Conservation (phyloP, 2,113 vertebrate genomes). For the Hypanus sabinus region DNA sequence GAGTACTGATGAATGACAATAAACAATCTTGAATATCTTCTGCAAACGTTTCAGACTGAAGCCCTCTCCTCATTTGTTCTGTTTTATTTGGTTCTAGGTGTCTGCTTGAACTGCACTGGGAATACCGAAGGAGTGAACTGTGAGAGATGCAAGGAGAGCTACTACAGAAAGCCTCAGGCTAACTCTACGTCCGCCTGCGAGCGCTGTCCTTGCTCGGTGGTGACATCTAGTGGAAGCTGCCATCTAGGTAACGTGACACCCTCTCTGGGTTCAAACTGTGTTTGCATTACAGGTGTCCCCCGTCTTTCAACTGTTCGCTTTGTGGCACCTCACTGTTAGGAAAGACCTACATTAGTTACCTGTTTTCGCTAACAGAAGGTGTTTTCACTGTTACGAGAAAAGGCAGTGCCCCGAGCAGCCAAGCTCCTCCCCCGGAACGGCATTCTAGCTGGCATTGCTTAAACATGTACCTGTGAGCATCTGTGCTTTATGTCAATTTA, state of each 20-base stretch:
- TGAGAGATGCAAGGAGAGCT: slow-evolving; percentile 73
- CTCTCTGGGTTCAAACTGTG: neutral
- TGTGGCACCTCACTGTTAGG: no score
- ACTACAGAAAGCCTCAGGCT: slow-evolving; percentile 54
- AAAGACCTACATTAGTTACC: no score
- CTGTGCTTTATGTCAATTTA: no score
- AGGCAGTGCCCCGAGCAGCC: no score
- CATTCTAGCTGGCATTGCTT: no score
- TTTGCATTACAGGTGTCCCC: neutral
- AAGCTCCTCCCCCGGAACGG: no score
- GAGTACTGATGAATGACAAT: no score
- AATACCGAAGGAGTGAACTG: slow-evolving; percentile 77
- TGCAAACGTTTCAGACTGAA: slow-evolving; percentile 32
- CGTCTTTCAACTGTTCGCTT: no score
- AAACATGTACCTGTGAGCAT: no score
- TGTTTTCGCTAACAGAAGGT: no score
- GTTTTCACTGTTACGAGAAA: no score
- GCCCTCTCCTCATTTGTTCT: slow-evolving; percentile 41
- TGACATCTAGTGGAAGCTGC: slow-evolving; percentile 77
- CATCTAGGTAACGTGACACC: slow-evolving; percentile 61
- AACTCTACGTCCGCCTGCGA: slow-evolving; percentile 53
- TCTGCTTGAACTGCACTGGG: slow-evolving; percentile 74
- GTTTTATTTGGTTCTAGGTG: slow-evolving; percentile 54
- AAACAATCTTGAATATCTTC: neutral
- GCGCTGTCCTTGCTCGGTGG: slow-evolving; percentile 76